These are phyloP conservation scores for Ditula angustiorana DNA, from an alignment of 2,888 invertebrate genomes.

Conservation along the genomic window DNA sequence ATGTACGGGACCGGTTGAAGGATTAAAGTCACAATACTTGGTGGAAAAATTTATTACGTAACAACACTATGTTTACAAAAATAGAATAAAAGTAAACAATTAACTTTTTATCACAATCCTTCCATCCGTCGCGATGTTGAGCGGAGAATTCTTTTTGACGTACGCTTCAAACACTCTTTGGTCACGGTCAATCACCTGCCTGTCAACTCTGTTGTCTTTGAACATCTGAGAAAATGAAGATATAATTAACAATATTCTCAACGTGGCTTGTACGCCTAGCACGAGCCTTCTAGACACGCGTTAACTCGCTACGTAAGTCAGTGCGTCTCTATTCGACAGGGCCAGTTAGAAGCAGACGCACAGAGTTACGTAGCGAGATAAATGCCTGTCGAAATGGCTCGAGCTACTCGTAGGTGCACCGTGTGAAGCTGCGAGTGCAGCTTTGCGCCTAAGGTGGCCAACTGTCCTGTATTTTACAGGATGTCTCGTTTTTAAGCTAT, in stretches of 20 bases:
- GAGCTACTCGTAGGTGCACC: too few relatives aligned
- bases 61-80: neutral
- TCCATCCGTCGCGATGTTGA: slow-evolving; percentile 79
- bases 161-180: slow-evolving; percentile 79
- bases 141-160: slow-evolving; percentile 81
- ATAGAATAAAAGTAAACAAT: neutral
- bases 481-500: too few relatives aligned
- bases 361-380: too few relatives aligned
- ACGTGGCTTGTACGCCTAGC: too few relatives aligned
- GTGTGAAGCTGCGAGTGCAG: too few relatives aligned
- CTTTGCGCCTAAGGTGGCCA: too few relatives aligned
- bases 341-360: too few relatives aligned
- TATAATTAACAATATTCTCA: too few relatives aligned
- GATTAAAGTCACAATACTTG: neutral
- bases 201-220: slow-evolving; percentile 72
- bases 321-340: neutral
- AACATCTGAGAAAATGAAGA: slow-evolving; percentile 71
- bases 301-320: neutral
- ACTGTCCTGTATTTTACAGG: too few relatives aligned
- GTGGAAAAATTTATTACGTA: neutral
- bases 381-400: too few relatives aligned
- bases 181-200: slow-evolving; percentile 79
- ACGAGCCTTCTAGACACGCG: too few relatives aligned
- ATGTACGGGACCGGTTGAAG: too few relatives aligned
- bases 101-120: slow-evolving; percentile 62